Percentiles rank a stretch among this genome's conserved stretches.
phyloP scores from a whole-genome alignment of 1,140 invertebrate genomes.

The Notospermus geniculatus region DNA sequence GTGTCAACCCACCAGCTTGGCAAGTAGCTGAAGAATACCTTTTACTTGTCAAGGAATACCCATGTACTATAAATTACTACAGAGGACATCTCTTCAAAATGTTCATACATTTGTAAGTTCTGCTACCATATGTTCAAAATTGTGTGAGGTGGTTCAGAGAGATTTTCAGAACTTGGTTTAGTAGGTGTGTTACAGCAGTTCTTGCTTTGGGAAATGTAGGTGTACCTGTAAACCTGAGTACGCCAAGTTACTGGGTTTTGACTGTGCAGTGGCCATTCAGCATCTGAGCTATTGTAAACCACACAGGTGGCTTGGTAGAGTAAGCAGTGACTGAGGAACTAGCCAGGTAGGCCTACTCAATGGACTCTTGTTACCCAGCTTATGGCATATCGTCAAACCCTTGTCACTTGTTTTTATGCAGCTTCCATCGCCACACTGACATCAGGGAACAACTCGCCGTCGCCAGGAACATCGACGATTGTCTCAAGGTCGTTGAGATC shows the following conservation, averaged over 20 bases:
- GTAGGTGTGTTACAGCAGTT: not conserved
- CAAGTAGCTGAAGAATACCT: conserved; percentile 88
- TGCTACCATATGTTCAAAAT: conserved; percentile 1
- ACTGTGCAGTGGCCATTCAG: too few relatives aligned
- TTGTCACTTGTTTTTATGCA: too few relatives aligned
- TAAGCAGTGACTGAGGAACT: too few relatives aligned
- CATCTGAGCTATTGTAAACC: too few relatives aligned
- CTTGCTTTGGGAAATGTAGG: not conserved
- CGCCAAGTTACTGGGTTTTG: not conserved
- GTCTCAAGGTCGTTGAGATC: too few relatives aligned
- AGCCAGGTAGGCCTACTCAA: too few relatives aligned
- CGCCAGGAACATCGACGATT: conserved; percentile 67
- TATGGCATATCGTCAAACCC: too few relatives aligned
- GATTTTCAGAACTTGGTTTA: not conserved
- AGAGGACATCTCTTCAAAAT: conserved; percentile 96
- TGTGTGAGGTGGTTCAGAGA: conserved; percentile 9
- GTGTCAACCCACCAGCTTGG: conserved; percentile 73
- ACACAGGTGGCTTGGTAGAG: too few relatives aligned
- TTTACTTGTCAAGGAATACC: conserved; percentile 75
- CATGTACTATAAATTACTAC: conserved; percentile 85
- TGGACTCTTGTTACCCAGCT: too few relatives aligned
- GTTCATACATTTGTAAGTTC: conserved; percentile 91
- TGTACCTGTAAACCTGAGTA: not conserved
- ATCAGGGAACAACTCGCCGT: conserved; percentile 74
- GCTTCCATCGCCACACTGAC: conserved; percentile 74